Evolutionary conservation across 2,888 invertebrate genomes (phyloP).

Genomic region (Chrysopilus asiliformis): DNA sequence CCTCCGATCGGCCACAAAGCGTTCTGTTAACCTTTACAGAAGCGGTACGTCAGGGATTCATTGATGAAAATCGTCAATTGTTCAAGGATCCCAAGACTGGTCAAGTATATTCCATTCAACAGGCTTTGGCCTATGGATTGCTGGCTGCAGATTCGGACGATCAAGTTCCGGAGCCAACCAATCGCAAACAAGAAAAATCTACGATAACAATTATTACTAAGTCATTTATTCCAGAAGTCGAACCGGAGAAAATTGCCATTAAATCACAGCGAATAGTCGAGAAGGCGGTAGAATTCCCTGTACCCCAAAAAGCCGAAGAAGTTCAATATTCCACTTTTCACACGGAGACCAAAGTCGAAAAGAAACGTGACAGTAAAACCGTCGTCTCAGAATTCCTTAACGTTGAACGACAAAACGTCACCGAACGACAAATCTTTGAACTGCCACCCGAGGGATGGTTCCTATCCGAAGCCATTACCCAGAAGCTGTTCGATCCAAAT

Average conservation of each 20-base stretch:
- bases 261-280: conserved; percentile 27
- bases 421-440: conserved; percentile 59
- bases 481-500: conserved; percentile 67
- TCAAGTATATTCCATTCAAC: conserved; percentile 56
- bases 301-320: conserved; percentile 18
- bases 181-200: conserved; percentile 35
- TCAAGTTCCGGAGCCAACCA: conserved; percentile 39
- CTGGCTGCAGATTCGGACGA: conserved; percentile 47
- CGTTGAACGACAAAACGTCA: conserved; percentile 37
- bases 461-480: conserved; percentile 68
- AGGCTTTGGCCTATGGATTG: conserved; percentile 62
- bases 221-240: conserved; percentile 29
- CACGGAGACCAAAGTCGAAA: conserved; percentile 3
- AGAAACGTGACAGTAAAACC: conserved; percentile 31
- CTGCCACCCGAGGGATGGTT: conserved; percentile 75
- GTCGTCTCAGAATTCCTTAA: conserved; percentile 36
- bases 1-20: conserved; percentile 40
- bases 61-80: conserved; percentile 63
- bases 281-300: conserved; percentile 31
- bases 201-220: conserved; percentile 47
- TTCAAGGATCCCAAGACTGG: conserved; percentile 65
- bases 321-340: conserved; percentile 10
- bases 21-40: conserved; percentile 61
- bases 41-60: conserved; percentile 61
- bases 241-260: conserved; percentile 27